phyloP scores from a whole-genome alignment of 2,797 vertebrate genomes.

The Acanthurus leucopareius region DNA sequence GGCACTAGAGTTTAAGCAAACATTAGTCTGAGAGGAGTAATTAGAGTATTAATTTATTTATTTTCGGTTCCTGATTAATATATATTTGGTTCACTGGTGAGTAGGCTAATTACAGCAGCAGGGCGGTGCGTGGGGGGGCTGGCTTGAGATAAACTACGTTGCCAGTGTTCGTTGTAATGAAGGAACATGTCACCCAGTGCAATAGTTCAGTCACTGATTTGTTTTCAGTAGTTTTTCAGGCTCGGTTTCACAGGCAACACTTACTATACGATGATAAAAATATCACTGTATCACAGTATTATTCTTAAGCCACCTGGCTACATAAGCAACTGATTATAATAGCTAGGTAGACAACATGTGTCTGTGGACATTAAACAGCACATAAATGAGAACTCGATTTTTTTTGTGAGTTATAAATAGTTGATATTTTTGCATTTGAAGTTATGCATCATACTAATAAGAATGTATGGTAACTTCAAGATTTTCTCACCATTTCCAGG shows the following conservation, averaged over 20 bases:
- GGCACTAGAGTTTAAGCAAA: not conserved
- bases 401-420: not conserved
- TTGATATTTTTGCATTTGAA: not conserved
- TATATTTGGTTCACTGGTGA: not conserved
- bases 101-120: no score
- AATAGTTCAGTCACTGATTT: not conserved
- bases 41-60: conserved; percentile 1
- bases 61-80: not conserved
- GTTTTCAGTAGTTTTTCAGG: conserved; percentile 1
- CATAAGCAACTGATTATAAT: not conserved
- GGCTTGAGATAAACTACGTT: not conserved
- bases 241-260: not conserved
- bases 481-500: not conserved
- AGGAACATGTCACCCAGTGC: not conserved
- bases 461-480: not conserved
- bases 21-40: not conserved
- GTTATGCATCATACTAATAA: not conserved
- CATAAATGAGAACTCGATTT: not conserved
- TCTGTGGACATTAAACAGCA: not conserved
- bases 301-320: not conserved
- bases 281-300: not conserved
- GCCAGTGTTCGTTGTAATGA: not conserved
- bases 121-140: not conserved
- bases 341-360: not conserved
- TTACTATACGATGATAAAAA: not conserved